Base-by-base conservation (phyloP, 2,888 invertebrate species). In the Mesopsocus fuscifrons region DNA sequence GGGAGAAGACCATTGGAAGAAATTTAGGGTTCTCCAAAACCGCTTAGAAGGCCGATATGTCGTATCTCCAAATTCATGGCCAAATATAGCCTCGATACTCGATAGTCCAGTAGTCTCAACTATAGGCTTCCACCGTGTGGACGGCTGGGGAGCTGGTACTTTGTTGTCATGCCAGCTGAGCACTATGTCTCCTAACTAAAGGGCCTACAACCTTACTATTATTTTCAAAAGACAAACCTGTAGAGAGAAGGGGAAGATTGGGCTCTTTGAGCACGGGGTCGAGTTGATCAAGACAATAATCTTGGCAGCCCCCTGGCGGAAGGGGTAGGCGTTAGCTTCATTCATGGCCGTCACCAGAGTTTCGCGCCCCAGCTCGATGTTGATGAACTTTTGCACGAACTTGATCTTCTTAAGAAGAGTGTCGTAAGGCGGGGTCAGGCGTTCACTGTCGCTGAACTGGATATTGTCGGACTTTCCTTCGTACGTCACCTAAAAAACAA, bases 261-360 rank as follows among this genome's bases (percentile, higher is more conserved):
- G 59, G 20, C 65, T 66, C 48, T 64, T 59, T 49, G 68, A 64
- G 57, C 83, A 77, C 1, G 67, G 59, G 18, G 69, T 66, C 11
- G 74, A 72, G 20, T 74, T 66, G 1, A 83, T 66, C 33, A 69
- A 71, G 52, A 89, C 63, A 48, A 79, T 67, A 42, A 74, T 71
- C 55, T 82, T 87, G 34, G 76, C 68, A 1, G 87, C 81, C 2
- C 74, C 76, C 0, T 79, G 66, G 47, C 88, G 69, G 64, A 80
- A 80, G 1, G 83, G 82, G 60, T 81, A 76, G 1, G 70, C 58
- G 11, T 73, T 54, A 1, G 78, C 69, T 30, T 72, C 66, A 9
- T 63, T 54, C 60, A 80, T 77, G 0, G 78, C 76, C n/a, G 60
- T 61, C n/a, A 57, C 58, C 42, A 59, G 46, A 32, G 52, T 52